Conservation (phyloP, 1,140 invertebrate genomes). For the Danaus plexippus region DNA sequence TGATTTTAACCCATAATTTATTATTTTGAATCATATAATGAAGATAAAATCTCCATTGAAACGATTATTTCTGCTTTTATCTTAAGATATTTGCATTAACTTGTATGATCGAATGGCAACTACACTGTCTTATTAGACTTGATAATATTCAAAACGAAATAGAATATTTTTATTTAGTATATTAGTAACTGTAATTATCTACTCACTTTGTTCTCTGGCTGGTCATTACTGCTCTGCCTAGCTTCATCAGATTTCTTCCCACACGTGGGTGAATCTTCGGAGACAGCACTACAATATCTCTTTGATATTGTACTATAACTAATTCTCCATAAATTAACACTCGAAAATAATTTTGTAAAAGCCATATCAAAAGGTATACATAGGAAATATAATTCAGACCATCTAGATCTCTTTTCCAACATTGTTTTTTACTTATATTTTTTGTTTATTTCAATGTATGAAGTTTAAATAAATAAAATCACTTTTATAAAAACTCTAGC, state of each 20-base stretch:
- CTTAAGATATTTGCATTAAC: too few species aligned
- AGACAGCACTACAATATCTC: conserved; percentile 14
- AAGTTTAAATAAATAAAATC: too few species aligned
- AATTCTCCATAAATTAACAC: conserved; percentile 23
- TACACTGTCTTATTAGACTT: too few species aligned
- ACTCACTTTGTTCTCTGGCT: too few species aligned
- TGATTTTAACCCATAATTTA: conserved; percentile 24
- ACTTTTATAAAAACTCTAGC: too few species aligned
- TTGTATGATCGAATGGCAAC: too few species aligned
- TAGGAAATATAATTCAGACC: conserved; percentile 8
- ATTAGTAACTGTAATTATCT: too few species aligned
- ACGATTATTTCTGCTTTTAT: too few species aligned
- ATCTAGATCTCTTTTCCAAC: conserved; percentile 4
- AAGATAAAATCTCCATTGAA: too few species aligned
- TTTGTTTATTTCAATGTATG: neutral
- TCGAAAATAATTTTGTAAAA: conserved; percentile 47
- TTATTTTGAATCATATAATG: neutral
- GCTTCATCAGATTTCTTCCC: neutral
- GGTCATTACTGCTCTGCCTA: neutral
- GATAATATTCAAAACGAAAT: too few species aligned
- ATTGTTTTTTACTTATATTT: conserved; percentile 4
- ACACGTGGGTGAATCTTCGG: conserved; percentile 7
- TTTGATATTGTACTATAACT: conserved; percentile 14
- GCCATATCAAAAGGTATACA: conserved; percentile 39
- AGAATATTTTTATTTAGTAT: too few species aligned